Evolutionary conservation across 2,113 vertebrate genomes (phyloP).

Genomic region (Turnix velox): DNA sequence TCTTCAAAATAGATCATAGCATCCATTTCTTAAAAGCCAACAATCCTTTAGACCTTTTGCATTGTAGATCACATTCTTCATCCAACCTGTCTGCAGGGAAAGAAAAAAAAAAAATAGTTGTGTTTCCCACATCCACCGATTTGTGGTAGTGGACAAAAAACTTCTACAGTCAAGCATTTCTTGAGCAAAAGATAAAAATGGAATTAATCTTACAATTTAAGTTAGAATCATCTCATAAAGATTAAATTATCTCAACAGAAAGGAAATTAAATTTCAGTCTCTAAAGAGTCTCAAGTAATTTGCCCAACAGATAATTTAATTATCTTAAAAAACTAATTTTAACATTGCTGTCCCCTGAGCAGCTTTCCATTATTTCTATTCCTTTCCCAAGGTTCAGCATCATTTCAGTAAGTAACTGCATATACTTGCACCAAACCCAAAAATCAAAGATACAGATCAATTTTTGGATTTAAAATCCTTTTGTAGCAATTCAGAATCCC

Average conservation of each 20-base stretch:
- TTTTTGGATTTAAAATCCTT: background rate
- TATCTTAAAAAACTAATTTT: conserved; percentile 36
- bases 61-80: background rate
- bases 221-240: too few species aligned
- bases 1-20: background rate
- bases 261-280: conserved; percentile 32
- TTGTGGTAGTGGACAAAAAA: background rate
- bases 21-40: background rate
- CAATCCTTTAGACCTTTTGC: background rate
- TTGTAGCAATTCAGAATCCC: background rate
- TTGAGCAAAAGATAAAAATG: background rate
- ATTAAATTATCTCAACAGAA: conserved; percentile 1
- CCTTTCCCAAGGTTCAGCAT: background rate
- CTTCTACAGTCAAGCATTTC: background rate
- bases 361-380: background rate
- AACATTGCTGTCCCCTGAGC: conserved; percentile 1
- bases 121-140: background rate
- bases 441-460: background rate
- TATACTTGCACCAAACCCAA: background rate
- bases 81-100: background rate
- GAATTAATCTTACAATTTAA: too few species aligned
- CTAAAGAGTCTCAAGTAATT: conserved; percentile 32
- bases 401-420: background rate
- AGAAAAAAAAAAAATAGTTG: background rate
- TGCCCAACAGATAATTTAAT: conserved; percentile 42